phyloP scores from a whole-genome alignment of 1,140 invertebrate species.

The Pogonomyrmex barbatus region DNA sequence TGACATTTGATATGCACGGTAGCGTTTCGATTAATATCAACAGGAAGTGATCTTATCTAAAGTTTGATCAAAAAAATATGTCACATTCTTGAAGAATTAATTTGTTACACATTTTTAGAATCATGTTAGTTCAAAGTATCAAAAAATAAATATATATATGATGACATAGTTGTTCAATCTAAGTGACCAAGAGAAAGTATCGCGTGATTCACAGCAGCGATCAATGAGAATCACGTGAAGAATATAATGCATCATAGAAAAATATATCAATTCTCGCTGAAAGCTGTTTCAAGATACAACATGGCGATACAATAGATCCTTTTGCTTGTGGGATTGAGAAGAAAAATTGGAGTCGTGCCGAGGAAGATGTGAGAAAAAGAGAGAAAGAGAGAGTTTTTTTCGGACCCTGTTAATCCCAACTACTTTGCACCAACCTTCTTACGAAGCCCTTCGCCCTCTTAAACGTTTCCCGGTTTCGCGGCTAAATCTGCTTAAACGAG shows the following conservation, averaged over 20 bases:
- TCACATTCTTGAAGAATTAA: background rate
- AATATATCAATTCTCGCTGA: slow-evolving; percentile 66
- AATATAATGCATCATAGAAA: slow-evolving; percentile 31
- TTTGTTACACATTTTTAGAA: background rate
- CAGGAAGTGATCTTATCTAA: background rate
- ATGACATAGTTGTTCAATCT: background rate
- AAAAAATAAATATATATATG: background rate
- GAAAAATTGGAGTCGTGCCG: slow-evolving; percentile 55
- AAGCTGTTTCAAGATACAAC: slow-evolving; percentile 16
- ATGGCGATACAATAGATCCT: slow-evolving; percentile 53
- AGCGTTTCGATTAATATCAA: slow-evolving; percentile 59
- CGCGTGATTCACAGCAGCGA: slow-evolving; percentile 23
- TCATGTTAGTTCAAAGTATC: background rate
- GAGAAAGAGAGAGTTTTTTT: slow-evolving; percentile 50
- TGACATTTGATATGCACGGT: slow-evolving; percentile 66
- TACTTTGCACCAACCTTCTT: slow-evolving; percentile 66
- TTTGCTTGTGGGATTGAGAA: slow-evolving; percentile 40
- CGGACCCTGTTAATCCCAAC: slow-evolving; percentile 65
- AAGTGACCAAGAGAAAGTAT: background rate
- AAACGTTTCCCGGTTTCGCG: slow-evolving; percentile 75
- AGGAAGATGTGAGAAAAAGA: background rate
- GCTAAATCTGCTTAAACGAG: slow-evolving; percentile 76
- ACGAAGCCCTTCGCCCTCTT: slow-evolving; percentile 70
- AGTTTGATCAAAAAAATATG: background rate
- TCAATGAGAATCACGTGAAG: slow-evolving; percentile 27